These are phyloP conservation scores for Mythimna lalbum DNA, from an alignment of 2,888 invertebrate species.

Conservation along the genomic window DNA sequence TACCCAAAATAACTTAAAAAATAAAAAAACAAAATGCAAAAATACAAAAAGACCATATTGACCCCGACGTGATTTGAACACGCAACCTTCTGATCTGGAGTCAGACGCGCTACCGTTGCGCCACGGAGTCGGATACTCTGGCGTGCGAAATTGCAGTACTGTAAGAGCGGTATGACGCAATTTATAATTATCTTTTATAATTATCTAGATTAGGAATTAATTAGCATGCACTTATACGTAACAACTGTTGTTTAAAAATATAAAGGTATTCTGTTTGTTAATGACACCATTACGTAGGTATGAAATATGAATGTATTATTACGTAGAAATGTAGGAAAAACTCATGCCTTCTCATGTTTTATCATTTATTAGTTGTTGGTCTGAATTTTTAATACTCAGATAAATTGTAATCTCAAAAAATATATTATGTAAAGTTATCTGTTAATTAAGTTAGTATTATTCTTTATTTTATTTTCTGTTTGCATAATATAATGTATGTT, in stretches of 20 bases:
- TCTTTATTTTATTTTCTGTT: too few species aligned
- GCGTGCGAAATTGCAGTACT: background rate
- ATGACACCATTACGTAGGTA: background rate
- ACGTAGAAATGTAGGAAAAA: too few species aligned
- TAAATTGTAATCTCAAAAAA: too few species aligned
- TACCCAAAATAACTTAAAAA: constrained; percentile 14
- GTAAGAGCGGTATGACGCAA: constrained; percentile 88
- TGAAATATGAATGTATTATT: background rate
- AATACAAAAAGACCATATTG: constrained; percentile 78
- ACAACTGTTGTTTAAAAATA: background rate
- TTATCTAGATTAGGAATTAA: constrained; percentile 4
- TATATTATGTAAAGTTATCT: too few species aligned
- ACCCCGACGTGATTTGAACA: constrained; percentile 99
- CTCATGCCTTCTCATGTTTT: too few species aligned
- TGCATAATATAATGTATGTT: too few species aligned
- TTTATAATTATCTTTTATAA: background rate
- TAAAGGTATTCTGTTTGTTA: background rate
- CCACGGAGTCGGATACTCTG: constrained; percentile 95
- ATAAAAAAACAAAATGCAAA: constrained; percentile 25
- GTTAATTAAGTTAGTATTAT: too few species aligned
- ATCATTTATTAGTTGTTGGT: too few species aligned
- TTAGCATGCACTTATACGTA: background rate
- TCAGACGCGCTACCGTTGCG: constrained; percentile 99
- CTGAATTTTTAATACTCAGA: too few species aligned
- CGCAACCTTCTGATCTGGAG: constrained; percentile 99